phyloP scores from a whole-genome alignment of 2,888 invertebrate species.

The Odontocolon sp. region DNA sequence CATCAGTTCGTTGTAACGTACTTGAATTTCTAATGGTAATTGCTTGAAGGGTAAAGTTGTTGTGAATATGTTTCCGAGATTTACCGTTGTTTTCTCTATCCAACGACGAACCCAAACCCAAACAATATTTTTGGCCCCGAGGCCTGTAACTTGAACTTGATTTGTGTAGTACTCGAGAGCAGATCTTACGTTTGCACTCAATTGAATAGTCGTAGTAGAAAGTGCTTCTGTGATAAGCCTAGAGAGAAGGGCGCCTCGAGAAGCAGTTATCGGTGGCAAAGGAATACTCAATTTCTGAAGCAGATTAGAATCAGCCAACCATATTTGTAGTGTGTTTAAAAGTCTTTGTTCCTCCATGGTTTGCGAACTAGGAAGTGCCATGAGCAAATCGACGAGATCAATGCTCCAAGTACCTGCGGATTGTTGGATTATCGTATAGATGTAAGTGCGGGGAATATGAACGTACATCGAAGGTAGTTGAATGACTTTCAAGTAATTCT shows the following conservation, averaged over 20 bases:
- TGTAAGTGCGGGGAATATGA: conserved; percentile 52
- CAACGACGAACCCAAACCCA: conserved; percentile 45
- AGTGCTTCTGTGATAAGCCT: conserved; percentile 56
- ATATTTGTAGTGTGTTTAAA: conserved; percentile 23
- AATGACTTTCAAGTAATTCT: conserved; percentile 51
- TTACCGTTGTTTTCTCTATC: background rate
- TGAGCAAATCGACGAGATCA: conserved; percentile 50
- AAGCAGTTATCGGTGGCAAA: conserved; percentile 36
- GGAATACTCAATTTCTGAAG: conserved; percentile 45
- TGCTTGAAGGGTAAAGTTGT: conserved; percentile 33
- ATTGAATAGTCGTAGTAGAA: background rate
- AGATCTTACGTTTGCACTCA: background rate
- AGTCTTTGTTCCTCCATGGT: background rate
- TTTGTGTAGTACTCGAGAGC: conserved; percentile 55
- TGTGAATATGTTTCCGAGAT: conserved; percentile 16
- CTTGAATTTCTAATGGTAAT: conserved; percentile 49
- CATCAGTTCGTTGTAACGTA: conserved; percentile 60
- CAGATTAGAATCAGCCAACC: conserved; percentile 44
- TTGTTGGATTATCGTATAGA: conserved; percentile 47
- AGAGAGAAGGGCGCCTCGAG: conserved; percentile 51
- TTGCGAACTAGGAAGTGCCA: conserved; percentile 39
- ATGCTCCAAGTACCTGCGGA: conserved; percentile 55
- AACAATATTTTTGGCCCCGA: conserved; percentile 21
- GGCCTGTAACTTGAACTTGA: conserved; percentile 33
- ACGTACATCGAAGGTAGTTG: conserved; percentile 42